Percentiles rank a stretch among this genome's conserved stretches.
phyloP scores from a whole-genome alignment of 2,888 invertebrate genomes.

The Saturnia japonica region DNA sequence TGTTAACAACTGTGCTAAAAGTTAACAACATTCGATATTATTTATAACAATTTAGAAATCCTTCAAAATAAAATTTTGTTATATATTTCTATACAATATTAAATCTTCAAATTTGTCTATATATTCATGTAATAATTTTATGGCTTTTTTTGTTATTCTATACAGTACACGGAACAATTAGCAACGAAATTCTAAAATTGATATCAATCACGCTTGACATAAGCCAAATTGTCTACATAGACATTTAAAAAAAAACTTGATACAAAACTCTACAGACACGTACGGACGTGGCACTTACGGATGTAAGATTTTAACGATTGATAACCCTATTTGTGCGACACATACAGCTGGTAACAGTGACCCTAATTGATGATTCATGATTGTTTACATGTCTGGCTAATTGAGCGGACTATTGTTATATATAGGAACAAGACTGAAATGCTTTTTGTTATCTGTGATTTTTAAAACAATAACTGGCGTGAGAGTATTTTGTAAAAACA shows the following conservation, averaged over 20 bases:
- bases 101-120: too few species aligned
- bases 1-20: too few species aligned
- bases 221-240: too few species aligned
- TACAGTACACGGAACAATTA: too few species aligned
- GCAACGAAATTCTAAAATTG: too few species aligned
- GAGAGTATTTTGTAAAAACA: background rate
- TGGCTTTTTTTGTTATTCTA: too few species aligned
- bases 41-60: too few species aligned
- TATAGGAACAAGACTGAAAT: background rate
- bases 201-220: too few species aligned
- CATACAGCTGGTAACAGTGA: conserved; percentile 34
- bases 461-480: background rate
- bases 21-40: too few species aligned
- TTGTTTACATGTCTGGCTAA: conserved; percentile 34
- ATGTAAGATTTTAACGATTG: background rate
- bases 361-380: conserved; percentile 45
- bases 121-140: too few species aligned
- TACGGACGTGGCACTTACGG: background rate
- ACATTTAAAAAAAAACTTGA: background rate
- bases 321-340: conserved; percentile 11
- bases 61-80: too few species aligned
- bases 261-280: background rate
- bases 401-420: conserved; percentile 23
- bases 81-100: too few species aligned
- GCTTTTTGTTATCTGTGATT: background rate